phyloP scores from a whole-genome alignment of 2,113 vertebrate genomes.

The Formicarius rufipectus region DNA sequence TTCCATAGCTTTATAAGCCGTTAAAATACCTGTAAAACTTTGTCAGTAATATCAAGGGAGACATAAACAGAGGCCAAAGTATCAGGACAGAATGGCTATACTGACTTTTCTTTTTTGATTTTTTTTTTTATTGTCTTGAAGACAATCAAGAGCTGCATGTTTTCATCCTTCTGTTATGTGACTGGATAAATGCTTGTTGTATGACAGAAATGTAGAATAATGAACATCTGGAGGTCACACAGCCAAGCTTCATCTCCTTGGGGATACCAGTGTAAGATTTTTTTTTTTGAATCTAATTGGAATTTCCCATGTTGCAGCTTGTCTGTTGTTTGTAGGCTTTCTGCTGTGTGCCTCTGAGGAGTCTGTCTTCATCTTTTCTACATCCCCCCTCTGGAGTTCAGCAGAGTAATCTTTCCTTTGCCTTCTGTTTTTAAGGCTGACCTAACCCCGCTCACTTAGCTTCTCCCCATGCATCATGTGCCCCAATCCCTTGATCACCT shows the following conservation, averaged over 20 bases:
- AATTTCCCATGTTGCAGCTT: neutral
- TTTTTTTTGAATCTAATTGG: neutral
- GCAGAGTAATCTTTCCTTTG: neutral
- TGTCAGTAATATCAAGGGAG: neutral
- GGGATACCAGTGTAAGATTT: neutral
- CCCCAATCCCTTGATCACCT: neutral
- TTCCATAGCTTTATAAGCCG: neutral
- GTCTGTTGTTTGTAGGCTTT: neutral
- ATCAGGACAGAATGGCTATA: neutral
- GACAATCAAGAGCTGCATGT: neutral
- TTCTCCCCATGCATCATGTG: neutral
- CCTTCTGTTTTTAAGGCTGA: neutral
- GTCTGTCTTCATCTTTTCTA: neutral
- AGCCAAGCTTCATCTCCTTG: neutral
- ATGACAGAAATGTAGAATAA: neutral
- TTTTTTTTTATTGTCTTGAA: too few relatives aligned
- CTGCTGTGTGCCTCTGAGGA: neutral
- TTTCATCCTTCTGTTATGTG: neutral
- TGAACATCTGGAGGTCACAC: neutral
- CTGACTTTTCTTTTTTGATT: too few relatives aligned
- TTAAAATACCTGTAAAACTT: neutral
- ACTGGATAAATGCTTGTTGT: neutral
- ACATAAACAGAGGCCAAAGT: neutral
- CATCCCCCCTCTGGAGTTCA: neutral
- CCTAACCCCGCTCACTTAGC: neutral